Conservation (phyloP, 2,113 vertebrate genomes). For the human region DNA sequence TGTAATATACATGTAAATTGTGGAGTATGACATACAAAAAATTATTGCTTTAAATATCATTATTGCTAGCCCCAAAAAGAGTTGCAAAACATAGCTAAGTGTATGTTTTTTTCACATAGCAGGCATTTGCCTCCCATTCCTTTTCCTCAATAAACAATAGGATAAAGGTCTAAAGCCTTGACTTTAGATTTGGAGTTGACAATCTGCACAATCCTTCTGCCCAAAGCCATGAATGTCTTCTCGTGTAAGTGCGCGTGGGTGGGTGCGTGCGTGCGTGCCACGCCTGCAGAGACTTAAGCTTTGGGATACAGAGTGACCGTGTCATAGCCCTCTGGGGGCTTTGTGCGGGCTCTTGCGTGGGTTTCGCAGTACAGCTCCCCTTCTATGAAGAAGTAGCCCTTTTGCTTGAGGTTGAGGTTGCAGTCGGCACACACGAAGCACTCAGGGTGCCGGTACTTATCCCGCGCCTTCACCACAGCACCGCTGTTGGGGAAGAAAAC, state of each 20-base stretch:
- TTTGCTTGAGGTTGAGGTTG: slow-evolving; percentile 96
- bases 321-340: slow-evolving; percentile 95
- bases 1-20: slow-evolving; percentile 4
- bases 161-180: slow-evolving; percentile 62
- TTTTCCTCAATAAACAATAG: neutral
- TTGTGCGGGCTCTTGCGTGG: slow-evolving; percentile 92
- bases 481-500: slow-evolving; percentile 84
- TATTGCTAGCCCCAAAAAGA: slow-evolving; percentile 31
- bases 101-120: slow-evolving; percentile 9
- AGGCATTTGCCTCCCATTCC: slow-evolving; percentile 7
- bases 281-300: slow-evolving; percentile 77
- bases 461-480: slow-evolving; percentile 95
- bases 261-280: slow-evolving; percentile 44
- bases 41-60: slow-evolving; percentile 19
- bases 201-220: neutral
- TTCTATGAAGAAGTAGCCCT: slow-evolving; percentile 98
- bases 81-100: slow-evolving; percentile 54
- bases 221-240: slow-evolving; percentile 62
- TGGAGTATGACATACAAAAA: slow-evolving; percentile 3
- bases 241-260: neutral
- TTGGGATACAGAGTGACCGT: slow-evolving; percentile 90
- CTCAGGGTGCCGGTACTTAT: slow-evolving; percentile 94
- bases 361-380: slow-evolving; percentile 97
- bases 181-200: slow-evolving; percentile 39
- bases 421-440: slow-evolving; percentile 98